These are phyloP conservation scores for Lineus longissimus DNA, from an alignment of 1,140 invertebrate genomes.

Conservation along the genomic window DNA sequence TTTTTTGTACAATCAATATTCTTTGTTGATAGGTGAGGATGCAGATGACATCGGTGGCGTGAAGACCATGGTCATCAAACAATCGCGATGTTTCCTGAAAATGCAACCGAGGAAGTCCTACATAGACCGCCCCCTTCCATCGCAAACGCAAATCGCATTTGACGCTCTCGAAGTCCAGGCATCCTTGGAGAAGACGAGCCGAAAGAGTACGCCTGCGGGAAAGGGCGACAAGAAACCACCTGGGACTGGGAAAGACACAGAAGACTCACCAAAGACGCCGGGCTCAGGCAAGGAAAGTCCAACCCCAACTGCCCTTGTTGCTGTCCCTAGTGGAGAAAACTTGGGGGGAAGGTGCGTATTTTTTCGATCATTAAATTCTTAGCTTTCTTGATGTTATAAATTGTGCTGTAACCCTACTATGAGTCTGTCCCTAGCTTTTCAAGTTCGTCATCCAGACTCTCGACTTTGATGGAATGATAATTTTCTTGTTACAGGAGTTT, in stretches of 20 bases:
- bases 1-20: background rate
- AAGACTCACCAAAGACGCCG: background rate
- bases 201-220: background rate
- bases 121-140: conserved; percentile 31
- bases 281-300: conserved; percentile 9
- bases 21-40: conserved; percentile 34
- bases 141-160: conserved; percentile 28
- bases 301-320: conserved; percentile 28
- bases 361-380: too few relatives aligned
- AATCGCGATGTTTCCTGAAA: conserved; percentile 32
- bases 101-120: conserved; percentile 40
- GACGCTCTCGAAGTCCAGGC: background rate
- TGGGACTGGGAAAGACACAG: background rate
- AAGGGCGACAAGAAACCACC: background rate
- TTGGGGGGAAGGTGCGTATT: conserved; percentile 23
- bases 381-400: too few relatives aligned
- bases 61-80: conserved; percentile 35
- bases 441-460: too few relatives aligned
- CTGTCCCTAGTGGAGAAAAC: conserved; percentile 23
- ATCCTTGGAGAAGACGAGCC: background rate
- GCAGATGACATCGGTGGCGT: conserved; percentile 42
- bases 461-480: too few relatives aligned
- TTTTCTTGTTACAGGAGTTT: conserved; percentile 27
- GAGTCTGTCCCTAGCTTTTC: too few relatives aligned
- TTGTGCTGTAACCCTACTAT: too few relatives aligned